phyloP scores from a whole-genome alignment of 1,140 invertebrate species.

The Muscidifurax raptorellus region DNA sequence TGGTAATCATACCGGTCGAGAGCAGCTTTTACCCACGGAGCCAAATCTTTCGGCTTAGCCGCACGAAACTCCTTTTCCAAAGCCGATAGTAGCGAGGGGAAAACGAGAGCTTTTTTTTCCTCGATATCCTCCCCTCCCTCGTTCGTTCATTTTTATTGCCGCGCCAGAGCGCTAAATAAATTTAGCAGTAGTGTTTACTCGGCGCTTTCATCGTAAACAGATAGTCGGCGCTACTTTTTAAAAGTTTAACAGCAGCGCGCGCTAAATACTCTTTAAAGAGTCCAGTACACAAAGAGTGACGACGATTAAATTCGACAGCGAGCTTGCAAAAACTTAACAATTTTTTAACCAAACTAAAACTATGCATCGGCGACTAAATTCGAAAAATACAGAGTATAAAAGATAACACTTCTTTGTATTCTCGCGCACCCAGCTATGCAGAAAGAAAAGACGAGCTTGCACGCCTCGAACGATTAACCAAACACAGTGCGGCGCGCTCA shows the following conservation, averaged over 20 bases:
- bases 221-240: background rate
- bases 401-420: too few relatives aligned
- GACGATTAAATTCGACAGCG: background rate
- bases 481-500: background rate
- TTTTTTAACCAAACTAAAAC: background rate
- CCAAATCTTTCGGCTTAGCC: conserved; percentile 18
- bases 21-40: background rate
- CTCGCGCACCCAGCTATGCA: too few relatives aligned
- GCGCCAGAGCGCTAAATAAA: background rate
- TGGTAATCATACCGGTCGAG: background rate
- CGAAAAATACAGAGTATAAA: too few relatives aligned
- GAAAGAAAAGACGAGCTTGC: too few relatives aligned
- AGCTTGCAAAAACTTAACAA: background rate
- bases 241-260: background rate
- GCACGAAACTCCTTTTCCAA: background rate
- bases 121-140: background rate
- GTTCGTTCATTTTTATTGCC: background rate
- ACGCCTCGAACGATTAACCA: too few relatives aligned
- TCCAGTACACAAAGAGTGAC: background rate
- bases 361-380: too few relatives aligned
- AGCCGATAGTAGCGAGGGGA: background rate
- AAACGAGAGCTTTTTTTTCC: background rate
- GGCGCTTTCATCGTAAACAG: background rate
- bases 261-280: background rate
- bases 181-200: background rate